Evolutionary conservation across 1,140 invertebrate genomes (phyloP).

Genomic region (Amyelois transitella): DNA sequence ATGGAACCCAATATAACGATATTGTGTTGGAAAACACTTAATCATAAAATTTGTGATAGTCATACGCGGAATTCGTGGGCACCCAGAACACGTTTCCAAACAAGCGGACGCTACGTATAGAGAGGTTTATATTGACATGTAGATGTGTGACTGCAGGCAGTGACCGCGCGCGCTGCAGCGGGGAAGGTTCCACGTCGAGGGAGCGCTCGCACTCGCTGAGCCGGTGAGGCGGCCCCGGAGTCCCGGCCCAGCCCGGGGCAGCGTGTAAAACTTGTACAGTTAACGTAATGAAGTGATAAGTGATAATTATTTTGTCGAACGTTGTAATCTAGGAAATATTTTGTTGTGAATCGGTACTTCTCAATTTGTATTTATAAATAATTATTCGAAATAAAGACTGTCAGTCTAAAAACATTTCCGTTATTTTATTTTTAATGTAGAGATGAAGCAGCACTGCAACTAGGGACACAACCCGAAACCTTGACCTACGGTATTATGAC

Average conservation of each 20-base stretch:
- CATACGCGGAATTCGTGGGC: too few species aligned
- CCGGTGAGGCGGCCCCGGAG: constrained; percentile 38
- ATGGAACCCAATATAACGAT: too few species aligned
- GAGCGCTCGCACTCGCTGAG: constrained; percentile 66
- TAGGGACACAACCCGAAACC: too few species aligned
- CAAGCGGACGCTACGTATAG: too few species aligned
- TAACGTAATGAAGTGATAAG: constrained; percentile 60
- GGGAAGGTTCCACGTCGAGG: constrained; percentile 49
- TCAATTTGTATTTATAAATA: constrained; percentile 73
- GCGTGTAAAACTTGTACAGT: constrained; percentile 46
- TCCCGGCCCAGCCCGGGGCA: constrained; percentile 8
- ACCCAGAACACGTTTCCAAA: too few species aligned
- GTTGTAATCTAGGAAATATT: constrained; percentile 63
- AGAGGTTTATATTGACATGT: not conserved
- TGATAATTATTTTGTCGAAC: constrained; percentile 66
- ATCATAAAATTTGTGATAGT: too few species aligned
- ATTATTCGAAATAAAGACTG: constrained; percentile 67
- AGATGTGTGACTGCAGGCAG: constrained; percentile 41
- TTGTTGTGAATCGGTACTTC: constrained; percentile 72
- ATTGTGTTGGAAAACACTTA: too few species aligned
- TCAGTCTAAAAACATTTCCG: constrained; percentile 39
- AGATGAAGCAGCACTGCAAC: too few species aligned
- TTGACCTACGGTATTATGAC: too few species aligned
- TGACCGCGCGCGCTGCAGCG: constrained; percentile 57
- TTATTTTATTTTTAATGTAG: constrained; percentile 22